Evolutionary conservation across 1,140 invertebrate species (phyloP), one percentile per base, ranked within the genome.

Genomic region (Penaeus chinensis): DNA sequence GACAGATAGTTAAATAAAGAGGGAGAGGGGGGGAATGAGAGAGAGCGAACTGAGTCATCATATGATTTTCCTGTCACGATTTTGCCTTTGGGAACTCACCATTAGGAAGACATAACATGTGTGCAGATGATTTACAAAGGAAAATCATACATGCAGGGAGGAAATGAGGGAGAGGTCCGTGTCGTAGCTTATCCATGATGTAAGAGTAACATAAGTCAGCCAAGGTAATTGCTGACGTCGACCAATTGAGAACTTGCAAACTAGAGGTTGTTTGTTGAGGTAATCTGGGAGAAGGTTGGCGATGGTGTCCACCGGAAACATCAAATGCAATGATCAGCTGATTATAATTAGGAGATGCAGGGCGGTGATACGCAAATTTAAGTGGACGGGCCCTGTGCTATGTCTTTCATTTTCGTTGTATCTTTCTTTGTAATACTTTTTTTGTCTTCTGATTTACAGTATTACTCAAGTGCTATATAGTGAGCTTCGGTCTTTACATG

Each of bases 21-120:
- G 47, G 4, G 47, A 47, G 47, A 47, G 47, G 11, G 47, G 11
- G 47, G 11, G 47, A 47, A 13, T 13, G 47, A 47, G 47, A 47
- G 47, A 47, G 47, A 62, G 32, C 65, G 47, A 78, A 85, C 84
- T 78, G 74, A 78, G 74, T 85, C 76, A 47, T 47, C 47, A 85
- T 85, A 85, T 85, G 66, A 78, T 78, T 78, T 65, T 85, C 84
- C 84, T 85, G 84, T 85, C 74, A 78, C 74, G 84, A 78, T 78
- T 77, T 32, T 63, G 60, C 60, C 74, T 37, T 42, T 66, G 71
- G 84, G 78, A 74, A 63, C 54, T 61, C 66, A n/a, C n/a, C 61
- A 85, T 85, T 79, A 79, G 27, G 27, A 79, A 85, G 84, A 85
- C 84, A 79, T 85, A 76, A 84, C 82, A 84, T 69, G 82, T 85